Evolutionary conservation across 1,140 invertebrate species (phyloP).

Genomic region (Caerostris darwini): DNA sequence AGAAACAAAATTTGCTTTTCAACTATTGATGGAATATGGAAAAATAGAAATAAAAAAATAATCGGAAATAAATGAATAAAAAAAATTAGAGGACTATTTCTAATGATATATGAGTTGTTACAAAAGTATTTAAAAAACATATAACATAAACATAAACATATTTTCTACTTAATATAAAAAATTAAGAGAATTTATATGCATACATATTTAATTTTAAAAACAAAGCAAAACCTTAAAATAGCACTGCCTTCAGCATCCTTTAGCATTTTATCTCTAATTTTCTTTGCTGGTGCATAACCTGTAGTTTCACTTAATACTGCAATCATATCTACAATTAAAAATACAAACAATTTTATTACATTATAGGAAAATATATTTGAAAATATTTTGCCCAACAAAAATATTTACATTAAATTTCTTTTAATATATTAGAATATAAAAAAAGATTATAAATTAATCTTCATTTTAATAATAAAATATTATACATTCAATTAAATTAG

Average conservation of each 20-base stretch:
- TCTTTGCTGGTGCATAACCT: conserved; percentile 87
- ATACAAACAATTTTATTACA: too few relatives aligned
- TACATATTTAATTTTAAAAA: neutral
- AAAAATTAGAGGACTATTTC: neutral
- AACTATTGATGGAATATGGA: too few relatives aligned
- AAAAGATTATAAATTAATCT: neutral
- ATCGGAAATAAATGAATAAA: neutral
- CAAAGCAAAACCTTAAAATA: conserved; percentile 84
- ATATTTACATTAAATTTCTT: neutral
- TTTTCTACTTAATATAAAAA: neutral
- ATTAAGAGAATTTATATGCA: too few relatives aligned
- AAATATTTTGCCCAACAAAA: too few relatives aligned
- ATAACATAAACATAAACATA: neutral
- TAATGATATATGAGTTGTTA: neutral
- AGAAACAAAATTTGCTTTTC: too few relatives aligned
- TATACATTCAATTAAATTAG: neutral
- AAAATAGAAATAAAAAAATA: too few relatives aligned
- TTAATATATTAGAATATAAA: neutral
- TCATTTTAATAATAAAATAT: neutral
- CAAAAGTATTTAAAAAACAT: conserved; percentile 33
- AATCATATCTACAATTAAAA: conserved; percentile 89
- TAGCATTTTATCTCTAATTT: conserved; percentile 87
- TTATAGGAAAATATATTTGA: too few relatives aligned
- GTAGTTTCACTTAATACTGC: conserved; percentile 95
- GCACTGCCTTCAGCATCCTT: conserved; percentile 86